Conservation (phyloP, 1,140 invertebrate genomes). For the Drosophila yakuba region DNA sequence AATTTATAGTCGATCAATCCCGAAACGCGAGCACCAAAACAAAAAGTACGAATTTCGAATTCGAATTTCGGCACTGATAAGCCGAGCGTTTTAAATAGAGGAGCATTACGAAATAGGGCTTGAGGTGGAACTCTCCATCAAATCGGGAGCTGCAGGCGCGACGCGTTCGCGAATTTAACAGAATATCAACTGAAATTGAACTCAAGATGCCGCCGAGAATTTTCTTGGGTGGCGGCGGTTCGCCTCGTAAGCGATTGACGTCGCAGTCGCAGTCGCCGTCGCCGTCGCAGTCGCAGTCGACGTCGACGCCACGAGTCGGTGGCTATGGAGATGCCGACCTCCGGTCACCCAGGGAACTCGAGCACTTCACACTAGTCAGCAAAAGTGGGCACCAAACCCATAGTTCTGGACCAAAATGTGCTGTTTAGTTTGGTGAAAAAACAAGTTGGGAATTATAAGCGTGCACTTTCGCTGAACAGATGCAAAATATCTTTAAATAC, state of each 20-base stretch:
- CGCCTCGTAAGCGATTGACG: conserved; percentile 34
- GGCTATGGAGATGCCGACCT: conserved; percentile 47
- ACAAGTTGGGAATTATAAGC: not conserved
- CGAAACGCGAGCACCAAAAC: conserved; percentile 11
- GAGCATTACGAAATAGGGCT: conserved; percentile 22
- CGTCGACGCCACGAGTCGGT: conserved; percentile 25
- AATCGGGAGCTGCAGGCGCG: conserved; percentile 61
- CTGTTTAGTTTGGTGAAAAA: not conserved
- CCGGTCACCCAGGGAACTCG: conserved; percentile 42
- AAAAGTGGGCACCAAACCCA: not conserved
- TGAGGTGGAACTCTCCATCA: conserved; percentile 3
- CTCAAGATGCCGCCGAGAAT: conserved; percentile 75
- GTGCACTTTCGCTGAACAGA: too few relatives aligned
- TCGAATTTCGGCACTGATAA: conserved; percentile 20
- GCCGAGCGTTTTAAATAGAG: not conserved
- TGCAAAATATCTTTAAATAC: too few relatives aligned
- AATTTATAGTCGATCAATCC: not conserved
- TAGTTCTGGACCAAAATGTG: too few relatives aligned
- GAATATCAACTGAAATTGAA: conserved; percentile 82
- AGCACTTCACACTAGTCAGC: conserved; percentile 46
- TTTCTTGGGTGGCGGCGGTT: conserved; percentile 70
- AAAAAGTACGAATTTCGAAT: conserved; percentile 1
- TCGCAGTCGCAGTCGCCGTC: conserved; percentile 20
- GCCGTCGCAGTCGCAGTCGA: conserved; percentile 47
- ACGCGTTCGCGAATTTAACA: conserved; percentile 82